phyloP scores from a whole-genome alignment of 2,797 vertebrate genomes.

The Eleutherodactylus coqui region DNA sequence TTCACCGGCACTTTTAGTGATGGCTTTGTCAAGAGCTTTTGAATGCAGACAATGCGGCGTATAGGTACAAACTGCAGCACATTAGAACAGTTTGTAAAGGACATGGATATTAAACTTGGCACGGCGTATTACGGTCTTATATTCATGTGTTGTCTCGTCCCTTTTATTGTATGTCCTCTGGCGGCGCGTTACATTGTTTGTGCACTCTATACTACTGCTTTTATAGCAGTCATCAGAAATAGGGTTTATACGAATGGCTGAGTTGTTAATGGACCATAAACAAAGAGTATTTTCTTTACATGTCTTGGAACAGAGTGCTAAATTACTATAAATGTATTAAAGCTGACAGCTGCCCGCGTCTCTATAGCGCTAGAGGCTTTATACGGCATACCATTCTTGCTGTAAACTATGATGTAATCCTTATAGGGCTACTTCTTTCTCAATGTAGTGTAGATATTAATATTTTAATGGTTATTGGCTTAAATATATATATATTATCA shows the following conservation, averaged over 20 bases:
- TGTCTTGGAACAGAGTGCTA: neutral
- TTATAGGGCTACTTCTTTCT: too few species aligned
- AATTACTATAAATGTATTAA: neutral
- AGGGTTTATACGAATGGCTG: neutral
- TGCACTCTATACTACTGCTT: neutral
- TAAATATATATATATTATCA: too few species aligned
- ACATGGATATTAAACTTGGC: conserved; percentile 37
- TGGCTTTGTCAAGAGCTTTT: conserved; percentile 60
- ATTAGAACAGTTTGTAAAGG: conserved; percentile 55
- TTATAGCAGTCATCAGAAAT: conserved; percentile 1
- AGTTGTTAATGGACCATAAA: conserved; percentile 2
- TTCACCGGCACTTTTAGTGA: conserved; percentile 47
- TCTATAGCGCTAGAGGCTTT: neutral
- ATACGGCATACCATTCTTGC: neutral
- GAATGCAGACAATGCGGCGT: conserved; percentile 52
- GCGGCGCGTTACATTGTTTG: conserved; percentile 3
- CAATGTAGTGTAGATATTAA: too few species aligned
- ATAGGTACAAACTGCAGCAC: conserved; percentile 48
- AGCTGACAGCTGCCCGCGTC: neutral
- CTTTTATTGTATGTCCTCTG: conserved; percentile 18
- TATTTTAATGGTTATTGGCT: too few species aligned
- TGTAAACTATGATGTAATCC: neutral
- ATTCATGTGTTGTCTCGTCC: conserved; percentile 31
- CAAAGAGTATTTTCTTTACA: neutral
- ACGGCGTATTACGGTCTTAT: conserved; percentile 18